Conservation (phyloP, 2,888 invertebrate species). For the Calameuta pallipes region DNA sequence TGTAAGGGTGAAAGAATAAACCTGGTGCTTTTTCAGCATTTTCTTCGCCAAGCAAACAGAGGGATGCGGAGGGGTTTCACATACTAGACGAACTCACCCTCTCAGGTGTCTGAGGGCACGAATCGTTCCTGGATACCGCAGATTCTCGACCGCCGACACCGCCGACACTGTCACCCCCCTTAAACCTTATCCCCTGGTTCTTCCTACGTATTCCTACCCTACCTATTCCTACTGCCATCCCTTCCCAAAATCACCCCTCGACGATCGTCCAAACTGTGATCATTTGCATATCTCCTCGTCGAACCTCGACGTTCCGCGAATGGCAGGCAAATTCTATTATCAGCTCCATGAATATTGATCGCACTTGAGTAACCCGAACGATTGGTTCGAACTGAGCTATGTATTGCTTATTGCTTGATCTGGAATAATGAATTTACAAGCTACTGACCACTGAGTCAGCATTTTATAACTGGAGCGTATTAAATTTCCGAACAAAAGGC, state of each 20-base stretch:
- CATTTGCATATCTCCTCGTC: slow-evolving; percentile 57
- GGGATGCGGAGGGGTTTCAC: slow-evolving; percentile 6
- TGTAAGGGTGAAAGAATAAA: not conserved
- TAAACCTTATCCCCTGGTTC: not conserved
- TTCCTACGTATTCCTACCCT: not conserved
- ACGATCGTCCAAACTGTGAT: slow-evolving; percentile 33
- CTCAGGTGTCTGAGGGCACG: slow-evolving; percentile 36
- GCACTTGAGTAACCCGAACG: slow-evolving; percentile 11
- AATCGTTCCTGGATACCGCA: slow-evolving; percentile 16
- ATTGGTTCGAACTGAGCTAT: not conserved
- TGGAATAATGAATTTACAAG: not conserved
- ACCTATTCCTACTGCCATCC: slow-evolving; percentile 25
- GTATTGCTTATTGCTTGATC: not conserved
- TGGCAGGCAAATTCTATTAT: slow-evolving; percentile 57
- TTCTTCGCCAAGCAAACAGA: slow-evolving; percentile 27
- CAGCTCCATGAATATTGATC: slow-evolving; percentile 48
- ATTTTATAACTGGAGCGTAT: not conserved
- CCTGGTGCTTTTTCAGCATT: slow-evolving; percentile 32
- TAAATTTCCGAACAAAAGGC: not conserved
- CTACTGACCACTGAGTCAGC: not conserved
- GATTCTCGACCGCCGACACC: slow-evolving; percentile 35
- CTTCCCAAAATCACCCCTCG: slow-evolving; percentile 29
- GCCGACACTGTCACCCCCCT: not conserved
- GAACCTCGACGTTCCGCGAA: slow-evolving; percentile 48
- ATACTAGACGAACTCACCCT: not conserved